phyloP scores from a whole-genome alignment of 2,888 invertebrate species.

The Cabera pusaria region DNA sequence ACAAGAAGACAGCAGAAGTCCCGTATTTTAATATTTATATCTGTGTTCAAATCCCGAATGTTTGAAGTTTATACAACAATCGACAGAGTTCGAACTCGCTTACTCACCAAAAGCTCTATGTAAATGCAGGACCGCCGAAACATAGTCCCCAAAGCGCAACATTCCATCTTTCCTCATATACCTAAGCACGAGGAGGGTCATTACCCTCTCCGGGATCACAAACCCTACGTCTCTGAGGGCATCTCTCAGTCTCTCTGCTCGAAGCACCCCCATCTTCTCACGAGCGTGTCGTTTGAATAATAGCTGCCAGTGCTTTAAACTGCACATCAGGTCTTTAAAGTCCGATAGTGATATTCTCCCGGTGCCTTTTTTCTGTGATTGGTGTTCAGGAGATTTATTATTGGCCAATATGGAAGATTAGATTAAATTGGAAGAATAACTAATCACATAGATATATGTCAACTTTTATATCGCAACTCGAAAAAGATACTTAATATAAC shows the following conservation, averaged over 20 bases:
- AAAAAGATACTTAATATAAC: too few species aligned
- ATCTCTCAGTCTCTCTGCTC: slow-evolving; percentile 92
- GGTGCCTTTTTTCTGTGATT: slow-evolving; percentile 85
- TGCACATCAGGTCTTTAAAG: slow-evolving; percentile 96
- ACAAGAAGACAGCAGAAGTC: too few species aligned
- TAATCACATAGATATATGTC: too few species aligned
- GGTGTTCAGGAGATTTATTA: slow-evolving; percentile 43
- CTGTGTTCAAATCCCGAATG: too few species aligned
- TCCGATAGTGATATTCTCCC: slow-evolving; percentile 93
- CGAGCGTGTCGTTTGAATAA: slow-evolving; percentile 94
- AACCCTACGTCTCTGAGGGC: slow-evolving; percentile 95
- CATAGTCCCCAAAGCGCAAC: slow-evolving; percentile 95
- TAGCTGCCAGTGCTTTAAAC: slow-evolving; percentile 95
- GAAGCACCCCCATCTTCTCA: slow-evolving; percentile 94
- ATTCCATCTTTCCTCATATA: slow-evolving; percentile 97
- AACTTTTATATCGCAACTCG: too few species aligned
- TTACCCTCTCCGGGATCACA: slow-evolving; percentile 91
- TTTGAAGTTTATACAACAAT: too few species aligned
- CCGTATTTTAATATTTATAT: too few species aligned
- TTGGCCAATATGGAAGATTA: too few species aligned
- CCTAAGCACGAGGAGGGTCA: slow-evolving; percentile 91
- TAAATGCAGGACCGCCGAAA: slow-evolving; percentile 93
- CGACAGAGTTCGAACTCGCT: too few species aligned
- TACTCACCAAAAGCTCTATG: slow-evolving; percentile 93
- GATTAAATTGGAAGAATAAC: too few species aligned